Conservation (phyloP, 2,888 invertebrate genomes). For the Alsophila aescularia region DNA sequence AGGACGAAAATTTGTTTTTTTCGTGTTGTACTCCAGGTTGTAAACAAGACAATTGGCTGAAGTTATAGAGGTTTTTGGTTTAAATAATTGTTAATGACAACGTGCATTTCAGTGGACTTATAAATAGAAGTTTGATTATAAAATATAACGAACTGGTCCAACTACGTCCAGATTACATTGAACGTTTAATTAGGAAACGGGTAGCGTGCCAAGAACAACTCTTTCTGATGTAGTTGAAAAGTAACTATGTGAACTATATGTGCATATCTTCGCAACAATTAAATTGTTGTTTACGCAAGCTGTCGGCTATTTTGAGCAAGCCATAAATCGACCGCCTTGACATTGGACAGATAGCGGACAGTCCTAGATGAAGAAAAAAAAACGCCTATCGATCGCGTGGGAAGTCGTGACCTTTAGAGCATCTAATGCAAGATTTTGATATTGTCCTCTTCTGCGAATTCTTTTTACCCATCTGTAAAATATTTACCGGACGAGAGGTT, state of each 20-base stretch:
- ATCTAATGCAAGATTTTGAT: too few relatives aligned
- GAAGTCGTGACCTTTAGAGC: too few relatives aligned
- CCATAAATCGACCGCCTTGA: slow-evolving; percentile 60
- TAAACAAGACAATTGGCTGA: background rate
- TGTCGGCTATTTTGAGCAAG: slow-evolving; percentile 56
- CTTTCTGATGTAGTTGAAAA: slow-evolving; percentile 22
- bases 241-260: slow-evolving; percentile 2
- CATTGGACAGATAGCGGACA: slow-evolving; percentile 50
- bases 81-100: background rate
- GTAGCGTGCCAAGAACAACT: slow-evolving; percentile 29
- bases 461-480: too few relatives aligned
- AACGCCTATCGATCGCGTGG: too few relatives aligned
- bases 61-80: background rate
- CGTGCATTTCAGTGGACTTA: background rate
- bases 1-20: too few relatives aligned
- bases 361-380: background rate
- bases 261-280: slow-evolving; percentile 43
- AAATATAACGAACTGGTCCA: slow-evolving; percentile 8
- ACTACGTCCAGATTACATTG: slow-evolving; percentile 24
- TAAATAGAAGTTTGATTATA: background rate
- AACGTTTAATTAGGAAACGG: slow-evolving; percentile 32
- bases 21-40: background rate
- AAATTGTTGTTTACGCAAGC: slow-evolving; percentile 50
- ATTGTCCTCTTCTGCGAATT: too few relatives aligned
- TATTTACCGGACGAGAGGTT: too few relatives aligned